Percentiles rank a stretch among this genome's conserved stretches.
Conservation (phyloP, 2,888 invertebrate genomes). For the Apamea monoglypha region DNA sequence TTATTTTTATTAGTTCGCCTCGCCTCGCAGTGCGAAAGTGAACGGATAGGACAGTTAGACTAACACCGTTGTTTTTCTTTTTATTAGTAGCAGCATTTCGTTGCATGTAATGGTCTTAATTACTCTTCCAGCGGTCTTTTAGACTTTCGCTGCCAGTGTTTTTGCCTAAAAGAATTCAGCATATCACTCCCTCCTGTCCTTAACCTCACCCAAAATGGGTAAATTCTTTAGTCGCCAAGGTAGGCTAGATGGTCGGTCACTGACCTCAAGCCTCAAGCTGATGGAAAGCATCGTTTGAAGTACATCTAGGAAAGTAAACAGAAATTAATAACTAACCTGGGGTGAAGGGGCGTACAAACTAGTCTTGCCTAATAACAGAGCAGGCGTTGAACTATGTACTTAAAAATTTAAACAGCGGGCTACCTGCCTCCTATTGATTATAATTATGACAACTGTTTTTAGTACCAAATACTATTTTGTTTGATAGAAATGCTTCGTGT, state of each 20-base stretch:
- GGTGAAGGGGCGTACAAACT: conserved; percentile 12
- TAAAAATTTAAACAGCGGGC: conserved; percentile 14
- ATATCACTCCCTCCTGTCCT: neutral
- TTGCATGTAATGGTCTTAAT: neutral
- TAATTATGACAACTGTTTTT: conserved; percentile 17
- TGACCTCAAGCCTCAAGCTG: neutral
- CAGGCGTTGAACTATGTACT: neutral
- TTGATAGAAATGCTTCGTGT: neutral
- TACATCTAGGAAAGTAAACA: conserved; percentile 2
- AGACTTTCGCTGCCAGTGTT: neutral
- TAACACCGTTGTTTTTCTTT: conserved; percentile 2
- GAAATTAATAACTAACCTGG: neutral
- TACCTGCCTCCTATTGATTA: conserved; percentile 1
- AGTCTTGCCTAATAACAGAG: neutral
- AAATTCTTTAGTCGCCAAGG: neutral
- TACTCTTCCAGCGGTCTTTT: neutral
- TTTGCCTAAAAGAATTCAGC: neutral
- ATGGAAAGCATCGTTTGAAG: neutral
- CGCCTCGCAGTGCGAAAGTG: conserved; percentile 7
- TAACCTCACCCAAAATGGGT: neutral
- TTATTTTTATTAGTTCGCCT: conserved; percentile 35
- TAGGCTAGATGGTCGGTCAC: neutral
- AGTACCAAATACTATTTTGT: conserved; percentile 3
- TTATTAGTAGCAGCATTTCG: conserved; percentile 6
- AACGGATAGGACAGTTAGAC: conserved; percentile 10